Evolutionary conservation across 2,888 invertebrate genomes (phyloP), one percentile per base, ranked within the genome.

Genomic region (Agrochola litura): DNA sequence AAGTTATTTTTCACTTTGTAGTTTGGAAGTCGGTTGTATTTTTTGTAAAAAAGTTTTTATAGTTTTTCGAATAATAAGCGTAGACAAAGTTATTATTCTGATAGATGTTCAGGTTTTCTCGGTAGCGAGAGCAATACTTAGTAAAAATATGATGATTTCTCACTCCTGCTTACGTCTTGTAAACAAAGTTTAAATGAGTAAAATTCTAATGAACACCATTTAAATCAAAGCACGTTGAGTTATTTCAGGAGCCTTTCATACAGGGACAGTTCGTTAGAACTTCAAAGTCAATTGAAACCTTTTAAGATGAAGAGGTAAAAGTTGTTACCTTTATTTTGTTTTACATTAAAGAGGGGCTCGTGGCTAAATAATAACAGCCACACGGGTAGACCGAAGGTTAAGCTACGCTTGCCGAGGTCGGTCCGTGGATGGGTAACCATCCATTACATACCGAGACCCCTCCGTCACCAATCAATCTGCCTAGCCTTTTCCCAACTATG

Each of bases 221-320:
- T 49, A 25, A 56, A 58, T 63, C 25, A 46, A n/a, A 56, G 16
- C 14, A 63, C 14, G 0, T 46, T 19, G 22, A 46, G 25, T 25
- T 78, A 64, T 64, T 77, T 69, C n/a, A 25, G 3, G 63, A 64
- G 14, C 56, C 19, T 70, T 69, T 64, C 41, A 70, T 63, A 63
- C 22, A 19, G 14, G 49, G 49, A 37, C 56, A 49, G 56, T 77
- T 58, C 30, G 14, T 19, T 8, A 22, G 37, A 49, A 78, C 25
- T 58, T 77, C 49, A 78, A 70, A 70, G 70, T 77, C 46, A 77
- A 46, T 77, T 77, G 68, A 56, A 69, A 66, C 46, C 79, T 73
- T 66, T 63, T 71, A 60, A 41, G 8, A 70, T 70, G 41, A 70
- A 58, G n/a, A 64, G 41, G 4, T 67, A 37, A 25, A 66, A 22